phyloP scores from a whole-genome alignment of 2,113 vertebrate genomes.

The Misgurnus mizolepis region DNA sequence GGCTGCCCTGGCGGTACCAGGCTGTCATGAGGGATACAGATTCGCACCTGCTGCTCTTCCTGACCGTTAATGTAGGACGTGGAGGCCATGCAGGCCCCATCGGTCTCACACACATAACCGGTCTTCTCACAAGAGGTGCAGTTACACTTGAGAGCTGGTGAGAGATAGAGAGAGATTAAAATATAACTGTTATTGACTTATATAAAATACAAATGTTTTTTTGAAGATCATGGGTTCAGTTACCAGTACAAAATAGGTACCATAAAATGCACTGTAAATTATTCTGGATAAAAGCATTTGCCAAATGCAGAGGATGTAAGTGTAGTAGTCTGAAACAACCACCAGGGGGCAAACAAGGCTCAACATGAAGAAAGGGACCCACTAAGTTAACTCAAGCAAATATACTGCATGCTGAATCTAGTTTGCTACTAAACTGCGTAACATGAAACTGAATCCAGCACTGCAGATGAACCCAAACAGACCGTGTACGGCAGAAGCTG shows the following conservation, averaged over 20 bases:
- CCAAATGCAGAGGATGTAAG: neutral
- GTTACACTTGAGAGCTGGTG: slow-evolving; percentile 84
- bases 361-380: neutral
- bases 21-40: slow-evolving; percentile 84
- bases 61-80: slow-evolving; percentile 83
- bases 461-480: slow-evolving; percentile 78
- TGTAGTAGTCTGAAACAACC: slow-evolving; percentile 23
- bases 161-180: slow-evolving; percentile 21
- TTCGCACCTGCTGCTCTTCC: slow-evolving; percentile 84
- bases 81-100: slow-evolving; percentile 95
- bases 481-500: slow-evolving; percentile 64
- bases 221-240: too few species aligned
- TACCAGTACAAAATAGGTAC: too few species aligned
- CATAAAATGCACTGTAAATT: too few species aligned
- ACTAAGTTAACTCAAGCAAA: slow-evolving; percentile 34
- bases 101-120: slow-evolving; percentile 91
- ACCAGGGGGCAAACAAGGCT: slow-evolving; percentile 62
- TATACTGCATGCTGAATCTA: slow-evolving; percentile 49
- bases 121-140: slow-evolving; percentile 90
- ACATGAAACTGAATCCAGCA: slow-evolving; percentile 74
- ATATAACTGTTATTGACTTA: neutral
- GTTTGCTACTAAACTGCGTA: slow-evolving; percentile 57
- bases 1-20: slow-evolving; percentile 90
- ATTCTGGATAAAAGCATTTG: too few species aligned
- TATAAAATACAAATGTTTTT: too few species aligned